Evolutionary conservation across 2,797 vertebrate species (phyloP), one percentile per base, ranked within the genome.

Genomic region (Urophycis tenuis): DNA sequence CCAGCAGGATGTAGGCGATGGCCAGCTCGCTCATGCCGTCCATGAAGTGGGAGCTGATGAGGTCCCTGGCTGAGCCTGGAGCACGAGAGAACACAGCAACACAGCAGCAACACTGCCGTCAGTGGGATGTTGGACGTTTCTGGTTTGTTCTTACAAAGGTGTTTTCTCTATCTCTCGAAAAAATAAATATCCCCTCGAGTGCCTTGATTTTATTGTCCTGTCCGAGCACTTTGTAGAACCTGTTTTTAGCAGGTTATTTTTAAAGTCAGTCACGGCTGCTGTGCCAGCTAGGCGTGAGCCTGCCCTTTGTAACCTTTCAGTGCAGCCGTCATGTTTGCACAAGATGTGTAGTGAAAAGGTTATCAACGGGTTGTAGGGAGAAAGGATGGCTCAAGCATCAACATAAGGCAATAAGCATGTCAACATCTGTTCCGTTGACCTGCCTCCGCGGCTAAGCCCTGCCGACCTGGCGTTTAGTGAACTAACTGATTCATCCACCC

Each of bases 21-120:
- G 95, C 95, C 91, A 96, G 89, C 82, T 99, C 98, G 36, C 79
- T 94, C 95, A 99, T 95, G 14, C 96, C 98, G 71, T 99, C 96
- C 31, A 93, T 93, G 77, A 99, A 99, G 90, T 99, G 95, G 25
- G 94, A 94, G 83, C 94, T 94, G 87, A 99, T 96, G 74, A 99
- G 91, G 89, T 99, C 97, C 91, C 96, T 95, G 19, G 96, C 97
- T 33, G 97, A 99, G 64, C 98, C 98, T 99, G 78, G 30, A 0
- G 11, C n/a, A 11, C 22, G 45, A 53, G 45, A 0, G 45, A 19
- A 53, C 7, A 22, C 5, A 22, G 3, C 39, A 41, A 53, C 17
- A 60, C 1, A 9, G 19, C n/a, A n/a, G n/a, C n/a, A n/a, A n/a
- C n/a, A n/a, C n/a, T n/a, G n/a, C n/a, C 1, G 19, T 49, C 45